These are phyloP conservation scores for Sarcophaga rosellei DNA, from an alignment of 2,888 invertebrate species.

Conservation along the genomic window DNA sequence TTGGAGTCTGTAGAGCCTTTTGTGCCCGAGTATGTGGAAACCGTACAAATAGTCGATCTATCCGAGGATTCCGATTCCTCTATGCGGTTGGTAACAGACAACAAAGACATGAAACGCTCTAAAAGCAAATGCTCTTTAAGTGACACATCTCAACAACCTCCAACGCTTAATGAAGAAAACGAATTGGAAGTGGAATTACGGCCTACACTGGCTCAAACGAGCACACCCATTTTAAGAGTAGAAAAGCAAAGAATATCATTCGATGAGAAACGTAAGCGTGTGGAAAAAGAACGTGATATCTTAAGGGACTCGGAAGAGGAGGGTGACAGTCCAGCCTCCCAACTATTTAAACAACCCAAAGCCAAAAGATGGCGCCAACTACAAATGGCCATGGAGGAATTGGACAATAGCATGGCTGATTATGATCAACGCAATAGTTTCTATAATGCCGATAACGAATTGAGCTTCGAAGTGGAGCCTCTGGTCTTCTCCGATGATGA, in stretches of 20 bases:
- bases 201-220: slow-evolving; percentile 72
- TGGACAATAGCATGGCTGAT: slow-evolving; percentile 70
- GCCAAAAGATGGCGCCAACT: slow-evolving; percentile 77
- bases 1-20: slow-evolving; percentile 83
- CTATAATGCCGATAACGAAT: slow-evolving; percentile 84
- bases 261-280: slow-evolving; percentile 80
- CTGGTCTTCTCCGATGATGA: slow-evolving; percentile 85
- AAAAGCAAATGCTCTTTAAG: slow-evolving; percentile 75
- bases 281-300: slow-evolving; percentile 80
- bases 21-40: slow-evolving; percentile 83
- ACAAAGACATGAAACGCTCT: slow-evolving; percentile 72
- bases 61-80: slow-evolving; percentile 82
- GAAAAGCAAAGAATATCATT: slow-evolving; percentile 81
- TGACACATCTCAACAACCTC: slow-evolving; percentile 69
- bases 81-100: slow-evolving; percentile 74
- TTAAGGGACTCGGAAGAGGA: slow-evolving; percentile 79
- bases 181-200: slow-evolving; percentile 71
- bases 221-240: slow-evolving; percentile 76
- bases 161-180: slow-evolving; percentile 65
- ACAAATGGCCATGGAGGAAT: slow-evolving; percentile 71
- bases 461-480: slow-evolving; percentile 82
- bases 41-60: slow-evolving; percentile 83
- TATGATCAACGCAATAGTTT: slow-evolving; percentile 83
- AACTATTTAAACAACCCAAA: slow-evolving; percentile 68
- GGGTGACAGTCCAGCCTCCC: not conserved